Conservation (phyloP, 2,888 invertebrate species). For the Sceliomorpha sp. region DNA sequence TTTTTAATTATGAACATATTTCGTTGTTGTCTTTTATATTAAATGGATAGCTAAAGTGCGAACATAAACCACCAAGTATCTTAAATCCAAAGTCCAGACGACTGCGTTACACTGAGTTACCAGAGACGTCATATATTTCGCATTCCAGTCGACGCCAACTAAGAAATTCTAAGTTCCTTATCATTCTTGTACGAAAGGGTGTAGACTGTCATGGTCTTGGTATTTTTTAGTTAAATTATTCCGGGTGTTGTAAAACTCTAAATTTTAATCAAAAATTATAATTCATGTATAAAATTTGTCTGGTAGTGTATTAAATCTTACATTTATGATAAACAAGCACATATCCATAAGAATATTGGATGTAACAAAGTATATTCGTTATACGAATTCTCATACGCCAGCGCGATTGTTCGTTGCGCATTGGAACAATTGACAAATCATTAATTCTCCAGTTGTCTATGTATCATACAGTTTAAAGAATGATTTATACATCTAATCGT, state of each 20-base stretch:
- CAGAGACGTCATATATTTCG: slow-evolving; percentile 60
- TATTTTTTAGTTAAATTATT: too few relatives aligned
- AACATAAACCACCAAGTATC: slow-evolving; percentile 15
- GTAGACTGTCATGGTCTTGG: too few relatives aligned
- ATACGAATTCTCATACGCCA: not conserved
- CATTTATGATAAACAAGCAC: too few relatives aligned
- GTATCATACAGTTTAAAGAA: slow-evolving; percentile 13
- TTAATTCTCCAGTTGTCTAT: slow-evolving; percentile 14
- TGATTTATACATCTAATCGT: slow-evolving; percentile 50
- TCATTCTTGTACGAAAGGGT: slow-evolving; percentile 8
- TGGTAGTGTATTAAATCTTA: too few relatives aligned
- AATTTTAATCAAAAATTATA: too few relatives aligned
- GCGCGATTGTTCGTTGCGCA: slow-evolving; percentile 3
- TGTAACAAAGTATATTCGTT: not conserved
- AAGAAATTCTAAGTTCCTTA: slow-evolving; percentile 52
- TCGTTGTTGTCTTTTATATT: slow-evolving; percentile 11
- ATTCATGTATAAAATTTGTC: too few relatives aligned
- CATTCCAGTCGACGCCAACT: slow-evolving; percentile 69
- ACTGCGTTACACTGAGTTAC: slow-evolving; percentile 10
- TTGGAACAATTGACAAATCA: slow-evolving; percentile 13
- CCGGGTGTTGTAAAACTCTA: too few relatives aligned
- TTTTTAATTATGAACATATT: slow-evolving; percentile 23
- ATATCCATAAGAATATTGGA: too few relatives aligned
- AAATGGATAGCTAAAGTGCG: slow-evolving; percentile 22
- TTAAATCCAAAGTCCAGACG: slow-evolving; percentile 13